Evolutionary conservation across 2,797 vertebrate species (phyloP), one percentile per base, ranked within the genome.

Genomic region (Leptoclinus maculatus): DNA sequence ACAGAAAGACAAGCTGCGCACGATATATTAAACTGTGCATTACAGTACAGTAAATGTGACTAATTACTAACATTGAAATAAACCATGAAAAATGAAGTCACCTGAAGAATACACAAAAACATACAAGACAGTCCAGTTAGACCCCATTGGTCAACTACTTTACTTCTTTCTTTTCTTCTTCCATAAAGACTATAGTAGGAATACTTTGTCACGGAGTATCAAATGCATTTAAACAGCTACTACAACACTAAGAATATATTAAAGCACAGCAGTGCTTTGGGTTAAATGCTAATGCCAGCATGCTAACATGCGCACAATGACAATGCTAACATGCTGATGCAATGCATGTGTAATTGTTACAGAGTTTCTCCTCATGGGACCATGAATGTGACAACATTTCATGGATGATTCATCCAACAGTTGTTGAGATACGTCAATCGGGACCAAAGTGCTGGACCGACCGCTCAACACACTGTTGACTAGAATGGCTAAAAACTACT

Each of bases 51-150:
- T 39, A 39, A 39, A 67, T 54, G 34, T 54, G 49, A 41, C 51
- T 41, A 39, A 56, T 41, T 56, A 56, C 66, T 56, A 16, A 41
- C 0, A 67, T 19, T 51, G 16, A 65, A 36, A 58, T 71, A 70
- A 70, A 56, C 49, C 32, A 29, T 8, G 3, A 39, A 27, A 9
- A 57, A 57, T 25, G 12, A 3, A 29, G 23, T 38, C 27, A 60
- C 12, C 54, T 8, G 64, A 49, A 58, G 41, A 62, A 70, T 10
- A 71, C 16, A 51, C 5, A 62, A 29, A 68, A 34, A 63, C 9
- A 47, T 7, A n/a, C 25, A 29, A 43, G 23, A 47, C 3, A 7
- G 32, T 49, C 5, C 25, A 43, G 38, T 23, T 23, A 63, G 17
- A 63, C 7, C 47, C 17, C 11, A 7, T 34, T 9, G 23, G 16